phyloP scores from a whole-genome alignment of 2,888 invertebrate species.

The Agriopis leucophaearia region DNA sequence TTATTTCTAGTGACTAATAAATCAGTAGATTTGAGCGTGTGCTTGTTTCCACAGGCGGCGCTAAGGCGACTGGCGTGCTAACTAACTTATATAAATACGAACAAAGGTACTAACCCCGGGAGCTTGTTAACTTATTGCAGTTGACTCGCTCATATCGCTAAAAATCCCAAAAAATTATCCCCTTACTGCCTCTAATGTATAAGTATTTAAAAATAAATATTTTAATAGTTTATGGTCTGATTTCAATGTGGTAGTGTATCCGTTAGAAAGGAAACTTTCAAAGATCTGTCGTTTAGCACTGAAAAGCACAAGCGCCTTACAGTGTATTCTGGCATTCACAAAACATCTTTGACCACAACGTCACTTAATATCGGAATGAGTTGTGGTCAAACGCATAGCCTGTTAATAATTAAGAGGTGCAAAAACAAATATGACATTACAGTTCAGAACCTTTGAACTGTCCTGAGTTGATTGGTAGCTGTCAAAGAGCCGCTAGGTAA shows the following conservation, averaged over 20 bases:
- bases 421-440: no score
- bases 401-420: background rate
- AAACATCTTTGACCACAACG: no score
- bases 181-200: conserved; percentile 22
- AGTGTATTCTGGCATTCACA: background rate
- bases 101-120: conserved; percentile 81
- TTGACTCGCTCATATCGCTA: conserved; percentile 45
- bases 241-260: conserved; percentile 8
- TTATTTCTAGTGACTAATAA: conserved; percentile 34
- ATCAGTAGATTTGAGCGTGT: conserved; percentile 64
- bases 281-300: conserved; percentile 1
- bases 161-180: conserved; percentile 29
- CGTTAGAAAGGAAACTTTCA: conserved; percentile 14
- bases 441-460: background rate
- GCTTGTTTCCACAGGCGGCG: conserved; percentile 85
- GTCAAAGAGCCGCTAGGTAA: no score
- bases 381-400: background rate
- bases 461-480: no score
- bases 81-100: conserved; percentile 75
- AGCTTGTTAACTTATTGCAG: conserved; percentile 81
- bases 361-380: no score
- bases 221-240: conserved; percentile 15
- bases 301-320: background rate
- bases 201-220: conserved; percentile 6
- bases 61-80: conserved; percentile 73